Conservation (phyloP, 2,888 invertebrate genomes). For the Allolobophora icterica region DNA sequence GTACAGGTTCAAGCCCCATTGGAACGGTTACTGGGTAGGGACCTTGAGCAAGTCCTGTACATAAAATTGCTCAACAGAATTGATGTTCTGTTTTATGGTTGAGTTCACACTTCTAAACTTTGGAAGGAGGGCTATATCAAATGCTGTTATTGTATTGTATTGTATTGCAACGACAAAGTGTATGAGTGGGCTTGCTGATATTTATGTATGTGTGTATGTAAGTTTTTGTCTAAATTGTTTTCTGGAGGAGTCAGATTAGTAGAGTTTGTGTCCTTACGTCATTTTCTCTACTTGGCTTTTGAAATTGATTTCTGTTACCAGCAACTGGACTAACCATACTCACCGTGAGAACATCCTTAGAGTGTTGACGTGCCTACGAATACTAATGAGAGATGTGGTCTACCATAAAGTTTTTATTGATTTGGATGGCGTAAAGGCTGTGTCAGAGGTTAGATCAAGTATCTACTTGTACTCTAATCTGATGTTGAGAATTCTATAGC, state of each 20-base stretch:
- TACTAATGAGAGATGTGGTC: constrained; percentile 58
- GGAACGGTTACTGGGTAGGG: too few relatives aligned
- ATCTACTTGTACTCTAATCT: neutral
- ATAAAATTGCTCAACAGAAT: too few relatives aligned
- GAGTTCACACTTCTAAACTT: too few relatives aligned
- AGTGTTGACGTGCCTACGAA: constrained; percentile 59
- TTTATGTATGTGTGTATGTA: too few relatives aligned
- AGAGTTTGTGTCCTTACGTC: neutral
- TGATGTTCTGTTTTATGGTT: too few relatives aligned
- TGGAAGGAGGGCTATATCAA: too few relatives aligned
- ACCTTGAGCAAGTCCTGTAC: too few relatives aligned
- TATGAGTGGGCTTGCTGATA: too few relatives aligned
- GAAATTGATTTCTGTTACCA: constrained; percentile 41
- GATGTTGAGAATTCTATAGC: neutral
- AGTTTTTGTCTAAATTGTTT: neutral
- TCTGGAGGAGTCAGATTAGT: neutral
- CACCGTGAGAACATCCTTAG: constrained; percentile 59
- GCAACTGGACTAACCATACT: constrained; percentile 59
- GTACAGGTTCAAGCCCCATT: too few relatives aligned
- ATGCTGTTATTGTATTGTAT: too few relatives aligned
- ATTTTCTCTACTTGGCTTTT: constrained; percentile 5
- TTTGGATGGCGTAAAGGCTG: constrained; percentile 54
- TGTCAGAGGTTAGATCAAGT: constrained; percentile 54
- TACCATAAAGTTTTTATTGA: constrained; percentile 60
- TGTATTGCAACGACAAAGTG: too few relatives aligned